A percentile compares a stretch with the other conserved stretches of the same genome.
phyloP scores from a whole-genome alignment of 2,113 vertebrate species.

The Microcebus lehilahytsara region DNA sequence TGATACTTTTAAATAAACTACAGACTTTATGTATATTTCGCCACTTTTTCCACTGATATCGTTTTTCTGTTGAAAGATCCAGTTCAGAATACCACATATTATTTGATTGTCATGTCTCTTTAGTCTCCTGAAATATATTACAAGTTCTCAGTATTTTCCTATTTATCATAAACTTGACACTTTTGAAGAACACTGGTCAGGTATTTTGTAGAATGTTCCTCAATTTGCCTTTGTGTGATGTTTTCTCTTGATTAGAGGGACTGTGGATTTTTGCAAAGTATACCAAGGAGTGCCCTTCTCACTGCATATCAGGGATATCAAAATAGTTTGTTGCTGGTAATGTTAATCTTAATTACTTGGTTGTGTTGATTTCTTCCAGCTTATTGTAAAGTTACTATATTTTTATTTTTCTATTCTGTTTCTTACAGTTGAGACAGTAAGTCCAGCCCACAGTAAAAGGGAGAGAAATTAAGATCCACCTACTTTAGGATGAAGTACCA shows the following conservation, averaged over 20 bases:
- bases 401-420: neutral
- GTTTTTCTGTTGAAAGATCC: neutral
- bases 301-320: neutral
- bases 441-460: neutral
- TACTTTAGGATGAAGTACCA: neutral
- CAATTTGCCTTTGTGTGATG: neutral
- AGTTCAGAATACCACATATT: neutral
- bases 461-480: neutral
- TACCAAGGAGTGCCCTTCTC: neutral
- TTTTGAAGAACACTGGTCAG: neutral
- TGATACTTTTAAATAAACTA: neutral
- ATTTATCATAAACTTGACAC: neutral
- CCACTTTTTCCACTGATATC: neutral
- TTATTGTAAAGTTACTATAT: neutral
- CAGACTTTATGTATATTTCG: neutral
- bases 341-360: neutral
- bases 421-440: neutral
- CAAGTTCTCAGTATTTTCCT: neutral
- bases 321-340: neutral
- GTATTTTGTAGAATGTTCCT: neutral
- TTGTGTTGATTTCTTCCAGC: neutral
- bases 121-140: neutral
- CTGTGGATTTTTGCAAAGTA: neutral
- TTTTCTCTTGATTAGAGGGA: neutral
- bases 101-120: neutral